These are phyloP conservation scores for Tricholauxania praeusta DNA, from an alignment of 2,888 invertebrate species.

Conservation along the genomic window DNA sequence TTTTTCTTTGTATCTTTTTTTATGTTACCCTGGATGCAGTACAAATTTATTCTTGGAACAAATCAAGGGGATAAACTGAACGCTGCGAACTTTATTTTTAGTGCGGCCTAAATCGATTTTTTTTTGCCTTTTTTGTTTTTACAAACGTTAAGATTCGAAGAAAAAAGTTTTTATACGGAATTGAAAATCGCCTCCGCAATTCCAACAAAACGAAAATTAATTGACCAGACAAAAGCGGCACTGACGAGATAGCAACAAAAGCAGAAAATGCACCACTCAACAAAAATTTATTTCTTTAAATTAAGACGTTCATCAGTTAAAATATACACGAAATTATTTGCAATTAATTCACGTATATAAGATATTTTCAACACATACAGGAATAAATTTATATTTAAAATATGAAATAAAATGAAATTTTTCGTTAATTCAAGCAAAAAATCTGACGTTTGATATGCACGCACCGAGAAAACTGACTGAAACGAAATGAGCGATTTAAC, in stretches of 20 bases:
- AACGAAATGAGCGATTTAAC: too few species aligned
- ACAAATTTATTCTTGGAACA: constrained; percentile 16
- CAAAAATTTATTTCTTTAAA: background rate
- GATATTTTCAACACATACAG: too few species aligned
- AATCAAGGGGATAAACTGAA: too few species aligned
- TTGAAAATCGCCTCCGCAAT: constrained; percentile 12
- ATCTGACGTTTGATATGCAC: constrained; percentile 10
- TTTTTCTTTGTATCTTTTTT: constrained; percentile 9
- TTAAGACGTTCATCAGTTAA: background rate
- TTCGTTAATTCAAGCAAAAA: background rate
- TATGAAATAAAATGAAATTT: constrained; percentile 24
- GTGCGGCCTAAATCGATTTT: background rate
- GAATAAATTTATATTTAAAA: constrained; percentile 19
- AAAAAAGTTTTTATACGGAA: background rate
- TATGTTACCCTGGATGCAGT: background rate
- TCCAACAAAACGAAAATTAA: background rate
- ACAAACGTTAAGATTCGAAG: background rate
- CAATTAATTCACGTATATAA: constrained; percentile 9
- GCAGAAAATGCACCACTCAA: constrained; percentile 9
- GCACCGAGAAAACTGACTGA: background rate
- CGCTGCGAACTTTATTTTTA: background rate
- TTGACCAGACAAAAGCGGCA: constrained; percentile 11
- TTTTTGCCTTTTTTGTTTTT: background rate
- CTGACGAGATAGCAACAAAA: background rate
- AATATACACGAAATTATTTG: background rate